Evolutionary conservation across 2,888 invertebrate species (phyloP).

Genomic region (Agrochola litura): DNA sequence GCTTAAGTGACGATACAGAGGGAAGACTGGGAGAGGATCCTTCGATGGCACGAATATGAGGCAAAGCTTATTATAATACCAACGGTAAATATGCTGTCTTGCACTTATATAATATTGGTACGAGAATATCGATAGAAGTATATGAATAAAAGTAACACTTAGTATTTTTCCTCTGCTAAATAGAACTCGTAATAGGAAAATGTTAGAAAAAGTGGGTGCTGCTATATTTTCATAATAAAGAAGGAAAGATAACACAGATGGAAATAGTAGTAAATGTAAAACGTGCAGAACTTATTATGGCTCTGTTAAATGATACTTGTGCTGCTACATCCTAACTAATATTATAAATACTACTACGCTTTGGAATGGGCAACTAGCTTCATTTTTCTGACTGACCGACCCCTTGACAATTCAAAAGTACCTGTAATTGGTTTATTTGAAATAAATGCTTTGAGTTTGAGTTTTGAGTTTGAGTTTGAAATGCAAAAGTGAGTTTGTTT

Average conservation of each 20-base stretch:
- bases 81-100: conserved; percentile 24
- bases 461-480: no score
- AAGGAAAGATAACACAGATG: background rate
- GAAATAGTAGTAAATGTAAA: background rate
- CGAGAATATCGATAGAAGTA: background rate
- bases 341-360: no score
- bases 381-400: no score
- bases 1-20: conserved; percentile 48
- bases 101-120: conserved; percentile 29
- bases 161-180: conserved; percentile 17
- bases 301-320: conserved; percentile 12
- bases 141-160: conserved; percentile 6
- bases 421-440: no score
- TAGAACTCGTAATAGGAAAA: conserved; percentile 23
- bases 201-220: background rate
- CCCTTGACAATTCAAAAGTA: no score
- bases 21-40: conserved; percentile 10
- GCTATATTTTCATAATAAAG: background rate
- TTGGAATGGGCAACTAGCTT: no score
- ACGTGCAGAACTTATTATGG: conserved; percentile 1
- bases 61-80: conserved; percentile 34
- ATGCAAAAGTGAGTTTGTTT: no score
- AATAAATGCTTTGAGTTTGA: no score
- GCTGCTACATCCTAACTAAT: background rate
- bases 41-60: conserved; percentile 40